A percentile compares a stretch with the other conserved stretches of the same genome.
phyloP scores from a whole-genome alignment of 2,797 vertebrate species.

The Danionella dracula region DNA sequence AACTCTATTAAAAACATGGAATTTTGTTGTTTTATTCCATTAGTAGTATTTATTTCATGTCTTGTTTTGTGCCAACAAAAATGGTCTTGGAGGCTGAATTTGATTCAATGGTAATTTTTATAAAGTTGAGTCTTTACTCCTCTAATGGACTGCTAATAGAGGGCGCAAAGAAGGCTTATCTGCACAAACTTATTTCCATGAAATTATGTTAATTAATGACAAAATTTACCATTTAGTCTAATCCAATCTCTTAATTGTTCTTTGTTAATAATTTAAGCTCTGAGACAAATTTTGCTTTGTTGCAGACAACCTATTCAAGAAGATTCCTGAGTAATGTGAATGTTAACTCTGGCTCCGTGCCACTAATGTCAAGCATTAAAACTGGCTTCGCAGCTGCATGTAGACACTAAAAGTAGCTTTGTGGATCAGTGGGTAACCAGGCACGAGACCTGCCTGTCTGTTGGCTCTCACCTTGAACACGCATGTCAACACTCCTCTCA shows the following conservation, averaged over 20 bases:
- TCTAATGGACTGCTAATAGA: too few relatives aligned
- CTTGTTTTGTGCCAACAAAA: too few relatives aligned
- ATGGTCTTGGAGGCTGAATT: too few relatives aligned
- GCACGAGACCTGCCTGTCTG: constrained; percentile 6
- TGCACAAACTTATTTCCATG: too few relatives aligned
- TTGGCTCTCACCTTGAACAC: not conserved
- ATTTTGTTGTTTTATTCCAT: too few relatives aligned
- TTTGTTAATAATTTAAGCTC: not conserved
- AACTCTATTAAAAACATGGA: too few relatives aligned
- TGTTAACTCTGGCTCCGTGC: not conserved
- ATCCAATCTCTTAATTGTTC: not conserved
- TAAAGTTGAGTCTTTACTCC: too few relatives aligned
- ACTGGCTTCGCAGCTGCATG: constrained; percentile 9
- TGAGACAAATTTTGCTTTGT: not conserved
- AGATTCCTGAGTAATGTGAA: not conserved
- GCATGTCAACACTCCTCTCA: not conserved
- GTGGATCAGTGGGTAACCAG: constrained; percentile 41
- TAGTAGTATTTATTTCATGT: too few relatives aligned
- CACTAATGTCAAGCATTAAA: constrained; percentile 1
- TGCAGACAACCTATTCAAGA: not conserved
- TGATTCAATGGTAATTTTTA: too few relatives aligned
- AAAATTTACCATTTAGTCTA: too few relatives aligned
- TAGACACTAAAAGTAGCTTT: constrained; percentile 36
- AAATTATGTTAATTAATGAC: too few relatives aligned
- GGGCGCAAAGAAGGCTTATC: too few relatives aligned